Conservation (phyloP, 2,113 vertebrate genomes). For the Choloepus hoffmanni region DNA sequence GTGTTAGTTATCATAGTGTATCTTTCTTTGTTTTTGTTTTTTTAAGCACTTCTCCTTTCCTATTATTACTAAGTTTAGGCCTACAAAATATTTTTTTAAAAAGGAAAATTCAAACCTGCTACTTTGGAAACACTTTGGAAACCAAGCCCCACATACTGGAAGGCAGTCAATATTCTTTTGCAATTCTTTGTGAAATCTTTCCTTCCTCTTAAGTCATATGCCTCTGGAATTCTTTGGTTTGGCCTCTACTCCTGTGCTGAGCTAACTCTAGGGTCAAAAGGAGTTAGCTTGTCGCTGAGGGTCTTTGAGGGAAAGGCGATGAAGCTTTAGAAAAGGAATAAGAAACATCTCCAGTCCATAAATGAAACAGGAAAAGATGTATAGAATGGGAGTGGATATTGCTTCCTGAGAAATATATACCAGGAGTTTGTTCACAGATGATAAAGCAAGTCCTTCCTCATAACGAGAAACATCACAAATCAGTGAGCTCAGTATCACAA, state of each 20-base stretch:
- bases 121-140: conserved; percentile 63
- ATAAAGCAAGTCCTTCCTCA: conserved; percentile 26
- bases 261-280: conserved; percentile 6
- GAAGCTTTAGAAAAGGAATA: conserved; percentile 1
- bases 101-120: conserved; percentile 41
- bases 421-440: background rate
- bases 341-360: background rate
- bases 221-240: conserved; percentile 45
- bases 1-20: background rate
- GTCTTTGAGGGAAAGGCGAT: conserved; percentile 29
- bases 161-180: conserved; percentile 22
- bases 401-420: background rate
- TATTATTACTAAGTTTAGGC: conserved; percentile 33
- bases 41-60: background rate
- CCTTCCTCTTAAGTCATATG: conserved; percentile 49
- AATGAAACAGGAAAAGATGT: background rate
- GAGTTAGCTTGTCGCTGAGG: background rate
- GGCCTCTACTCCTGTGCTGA: background rate
- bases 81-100: conserved; percentile 5
- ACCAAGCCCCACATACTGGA: conserved; percentile 60
- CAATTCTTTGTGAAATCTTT: conserved; percentile 62
- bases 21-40: background rate
- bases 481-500: conserved; percentile 67
- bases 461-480: conserved; percentile 15
- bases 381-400: background rate